Evolutionary conservation across 2,888 invertebrate genomes (phyloP).

Genomic region (Acronicta psi): DNA sequence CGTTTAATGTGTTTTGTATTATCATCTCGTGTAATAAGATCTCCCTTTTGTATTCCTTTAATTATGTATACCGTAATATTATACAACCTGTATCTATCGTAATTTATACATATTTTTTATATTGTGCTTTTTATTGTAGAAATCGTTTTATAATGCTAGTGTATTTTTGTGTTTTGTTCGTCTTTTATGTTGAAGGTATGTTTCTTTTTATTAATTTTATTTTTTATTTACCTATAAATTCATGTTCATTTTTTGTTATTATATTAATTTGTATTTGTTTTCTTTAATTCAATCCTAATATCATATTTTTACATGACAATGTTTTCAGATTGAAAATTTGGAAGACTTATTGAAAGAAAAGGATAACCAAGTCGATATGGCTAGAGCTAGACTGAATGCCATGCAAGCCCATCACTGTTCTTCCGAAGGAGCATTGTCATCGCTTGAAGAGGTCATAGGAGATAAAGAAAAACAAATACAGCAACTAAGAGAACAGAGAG

Average conservation of each 20-base stretch:
- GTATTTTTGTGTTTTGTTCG: conserved; percentile 40
- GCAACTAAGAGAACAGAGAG: conserved; percentile 97
- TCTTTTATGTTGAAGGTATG: conserved; percentile 64
- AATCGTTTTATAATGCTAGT: conserved; percentile 43
- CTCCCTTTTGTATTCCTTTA: conserved; percentile 1
- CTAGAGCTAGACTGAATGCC: conserved; percentile 95
- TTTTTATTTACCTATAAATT: conserved; percentile 17
- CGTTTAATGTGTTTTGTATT: conserved; percentile 27
- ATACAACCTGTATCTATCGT: not conserved
- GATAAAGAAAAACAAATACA: conserved; percentile 99
- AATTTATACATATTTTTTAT: conserved; percentile 6
- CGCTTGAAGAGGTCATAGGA: conserved; percentile 97
- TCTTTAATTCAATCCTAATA: not conserved
- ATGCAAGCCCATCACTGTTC: conserved; percentile 98
- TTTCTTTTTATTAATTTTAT: conserved; percentile 45
- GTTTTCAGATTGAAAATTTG: conserved; percentile 96
- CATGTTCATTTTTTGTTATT: conserved; percentile 46
- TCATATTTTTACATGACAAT: conserved; percentile 20
- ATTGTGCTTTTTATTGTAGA: conserved; percentile 13
- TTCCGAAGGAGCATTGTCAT: conserved; percentile 97
- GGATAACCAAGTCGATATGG: conserved; percentile 99
- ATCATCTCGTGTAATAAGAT: no score
- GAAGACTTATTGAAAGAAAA: conserved; percentile 99
- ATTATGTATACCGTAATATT: conserved; percentile 4
- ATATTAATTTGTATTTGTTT: conserved; percentile 28